A percentile compares a stretch with the other conserved stretches of the same genome.
These are phyloP conservation scores for Apeira syringaria DNA, from an alignment of 2,888 invertebrate species.

Conservation along the genomic window DNA sequence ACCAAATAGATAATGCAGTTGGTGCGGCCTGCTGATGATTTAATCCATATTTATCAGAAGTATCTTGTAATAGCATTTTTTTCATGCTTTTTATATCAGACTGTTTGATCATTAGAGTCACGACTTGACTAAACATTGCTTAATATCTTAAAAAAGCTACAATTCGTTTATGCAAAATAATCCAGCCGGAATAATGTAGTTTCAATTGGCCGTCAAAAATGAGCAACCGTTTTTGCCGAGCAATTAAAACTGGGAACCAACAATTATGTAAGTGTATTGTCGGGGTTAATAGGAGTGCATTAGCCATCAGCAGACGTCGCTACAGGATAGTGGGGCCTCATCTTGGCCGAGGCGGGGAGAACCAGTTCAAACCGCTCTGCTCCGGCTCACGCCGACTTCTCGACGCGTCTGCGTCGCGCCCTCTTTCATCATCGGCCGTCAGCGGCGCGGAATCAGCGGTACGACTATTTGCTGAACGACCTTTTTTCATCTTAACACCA, in stretches of 20 bases:
- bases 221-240: slow-evolving; percentile 13
- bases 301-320: slow-evolving; percentile 36
- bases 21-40: too few relatives aligned
- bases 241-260: slow-evolving; percentile 20
- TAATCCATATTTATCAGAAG: too few relatives aligned
- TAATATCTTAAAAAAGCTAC: too few relatives aligned
- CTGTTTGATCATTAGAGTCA: too few relatives aligned
- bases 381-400: slow-evolving; percentile 24
- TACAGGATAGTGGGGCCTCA: slow-evolving; percentile 24
- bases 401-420: background rate
- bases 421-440: slow-evolving; percentile 2
- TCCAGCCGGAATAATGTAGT: too few relatives aligned
- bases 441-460: too few relatives aligned
- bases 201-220: slow-evolving; percentile 13
- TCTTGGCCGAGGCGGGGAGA: slow-evolving; percentile 29
- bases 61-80: too few relatives aligned
- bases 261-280: slow-evolving; percentile 14
- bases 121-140: too few relatives aligned
- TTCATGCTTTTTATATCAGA: too few relatives aligned
- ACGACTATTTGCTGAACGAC: slow-evolving; percentile 39
- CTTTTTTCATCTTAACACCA: slow-evolving; percentile 50
- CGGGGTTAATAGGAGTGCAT: slow-evolving; percentile 57
- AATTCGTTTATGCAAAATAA: too few relatives aligned
- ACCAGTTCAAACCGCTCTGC: slow-evolving; percentile 39
- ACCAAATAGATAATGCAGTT: too few relatives aligned